Base-by-base conservation (phyloP, 2,888 invertebrate species). In the Sussaba pulchella region DNA sequence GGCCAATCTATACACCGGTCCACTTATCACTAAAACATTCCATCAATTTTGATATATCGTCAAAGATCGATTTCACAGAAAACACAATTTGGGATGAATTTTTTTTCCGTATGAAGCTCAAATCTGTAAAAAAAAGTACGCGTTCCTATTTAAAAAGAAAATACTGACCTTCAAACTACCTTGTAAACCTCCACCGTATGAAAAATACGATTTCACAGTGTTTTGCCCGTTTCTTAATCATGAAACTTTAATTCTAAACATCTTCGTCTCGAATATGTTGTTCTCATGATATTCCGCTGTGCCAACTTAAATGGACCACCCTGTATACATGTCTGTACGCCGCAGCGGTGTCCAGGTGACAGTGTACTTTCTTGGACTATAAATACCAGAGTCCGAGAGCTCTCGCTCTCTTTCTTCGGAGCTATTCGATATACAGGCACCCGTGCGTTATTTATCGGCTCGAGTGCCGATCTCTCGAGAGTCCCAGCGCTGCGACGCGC, bases 341-440 rank as follows among this genome's bases (percentile, higher is more conserved):
- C 14, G 50, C 71, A 59, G 52, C 70, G 52, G 75, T 19, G 39
- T 54, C 14, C 45, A 61, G 52, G 50, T 39, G 67, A 76, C 80
- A 59, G 57, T 75, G 26, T 63, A 76, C 72, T 80, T 76, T 72
- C 67, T 67, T 76, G 63, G 54, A 72, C 76, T 52, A 81, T 82
- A 84, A 84, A 84, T 82, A 77, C 75, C 74, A 21, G 59, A 70
- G 66, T 63, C 67, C 47, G 36, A 50, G 71, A 39, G 50, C 31
- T 47, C 59, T 71, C 41, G 19, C 36, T 64, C 59, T 75, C 59
- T 67, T 75, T 75, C 67, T 61, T 14, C 47, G 17, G 21, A 61
- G 67, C 59, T 39, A 61, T 67, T 67, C 75, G 75, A 67, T 57
- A 57, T 17, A 67, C 67, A 39, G 50, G 6, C 2, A 2, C 31